Percentiles rank a stretch among this genome's conserved stretches.
phyloP scores from a whole-genome alignment of 53 echinoderm and acorn worm genomes.

The Paracentrotus lividus region DNA sequence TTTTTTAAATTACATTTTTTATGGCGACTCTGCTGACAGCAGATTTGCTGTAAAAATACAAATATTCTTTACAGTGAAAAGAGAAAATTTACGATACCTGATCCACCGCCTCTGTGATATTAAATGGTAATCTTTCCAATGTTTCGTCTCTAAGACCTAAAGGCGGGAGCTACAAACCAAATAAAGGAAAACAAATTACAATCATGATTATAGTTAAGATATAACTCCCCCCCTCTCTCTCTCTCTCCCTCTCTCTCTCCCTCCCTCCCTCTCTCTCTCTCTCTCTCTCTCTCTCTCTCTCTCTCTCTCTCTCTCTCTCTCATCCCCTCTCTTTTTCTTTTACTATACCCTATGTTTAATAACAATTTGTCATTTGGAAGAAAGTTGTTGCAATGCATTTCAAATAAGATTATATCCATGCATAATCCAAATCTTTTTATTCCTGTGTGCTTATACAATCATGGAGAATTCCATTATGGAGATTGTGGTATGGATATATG shows the following conservation, averaged over 20 bases:
- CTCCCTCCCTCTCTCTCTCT: neutral
- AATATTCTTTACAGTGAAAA: too few relatives aligned
- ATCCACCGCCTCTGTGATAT: constrained; percentile 1
- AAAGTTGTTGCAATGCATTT: too few relatives aligned
- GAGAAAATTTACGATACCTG: too few relatives aligned
- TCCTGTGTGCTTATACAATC: too few relatives aligned
- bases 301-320: neutral
- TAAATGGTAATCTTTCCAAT: neutral
- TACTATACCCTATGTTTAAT: neutral
- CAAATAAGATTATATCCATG: too few relatives aligned
- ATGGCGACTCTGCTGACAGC: too few relatives aligned
- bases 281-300: neutral
- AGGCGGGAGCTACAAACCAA: neutral
- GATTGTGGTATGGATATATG: too few relatives aligned
- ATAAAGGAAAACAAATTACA: neutral
- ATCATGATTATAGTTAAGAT: neutral
- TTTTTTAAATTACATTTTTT: too few relatives aligned
- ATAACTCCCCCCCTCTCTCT: neutral
- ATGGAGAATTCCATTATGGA: too few relatives aligned
- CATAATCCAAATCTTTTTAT: too few relatives aligned
- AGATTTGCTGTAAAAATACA: too few relatives aligned
- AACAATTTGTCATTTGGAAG: neutral
- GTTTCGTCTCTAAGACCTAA: neutral
- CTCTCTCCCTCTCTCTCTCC: neutral
- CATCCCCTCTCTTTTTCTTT: neutral